Percentiles rank a stretch among this genome's conserved stretches.
Evolutionary conservation across 2,888 invertebrate species (phyloP).

Genomic region (Clusia tigrina): DNA sequence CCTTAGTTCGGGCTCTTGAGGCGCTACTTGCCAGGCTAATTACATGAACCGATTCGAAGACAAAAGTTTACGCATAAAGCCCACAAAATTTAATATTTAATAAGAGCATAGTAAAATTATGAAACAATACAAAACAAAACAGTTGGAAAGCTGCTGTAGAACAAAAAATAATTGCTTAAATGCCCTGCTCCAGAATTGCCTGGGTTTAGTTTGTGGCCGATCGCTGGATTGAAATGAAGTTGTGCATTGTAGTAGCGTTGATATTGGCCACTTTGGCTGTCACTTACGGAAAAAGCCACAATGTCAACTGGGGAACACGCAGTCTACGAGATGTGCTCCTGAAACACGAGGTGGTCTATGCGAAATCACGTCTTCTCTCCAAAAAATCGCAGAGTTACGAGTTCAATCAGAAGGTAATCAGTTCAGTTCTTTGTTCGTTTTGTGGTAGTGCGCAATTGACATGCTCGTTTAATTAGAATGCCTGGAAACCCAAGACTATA

Average conservation of each 20-base stretch:
- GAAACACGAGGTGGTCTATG: slow-evolving; percentile 15
- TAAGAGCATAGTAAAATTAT: too few species aligned
- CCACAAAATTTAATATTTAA: too few species aligned
- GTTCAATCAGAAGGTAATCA: slow-evolving; percentile 25
- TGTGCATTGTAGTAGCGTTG: neutral
- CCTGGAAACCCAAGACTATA: slow-evolving; percentile 37
- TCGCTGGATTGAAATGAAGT: neutral
- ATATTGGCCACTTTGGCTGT: neutral
- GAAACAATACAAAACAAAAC: too few species aligned
- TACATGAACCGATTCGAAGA: too few species aligned
- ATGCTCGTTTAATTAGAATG: too few species aligned
- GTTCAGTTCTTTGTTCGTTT: neutral
- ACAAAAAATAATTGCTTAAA: too few species aligned
- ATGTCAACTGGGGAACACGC: slow-evolving; percentile 25
- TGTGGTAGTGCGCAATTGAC: neutral
- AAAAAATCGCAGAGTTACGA: slow-evolving; percentile 18
- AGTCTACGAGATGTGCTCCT: slow-evolving; percentile 6
- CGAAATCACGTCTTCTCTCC: slow-evolving; percentile 17
- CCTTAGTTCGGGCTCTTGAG: too few species aligned
- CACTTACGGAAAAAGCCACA: slow-evolving; percentile 15
- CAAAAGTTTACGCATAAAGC: too few species aligned
- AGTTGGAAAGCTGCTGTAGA: too few species aligned
- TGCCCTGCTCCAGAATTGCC: too few species aligned
- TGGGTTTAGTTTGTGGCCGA: neutral
- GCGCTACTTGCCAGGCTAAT: too few species aligned